These are phyloP conservation scores for Cebus imitator DNA, from an alignment of 2,113 vertebrate species.

Conservation along the genomic window DNA sequence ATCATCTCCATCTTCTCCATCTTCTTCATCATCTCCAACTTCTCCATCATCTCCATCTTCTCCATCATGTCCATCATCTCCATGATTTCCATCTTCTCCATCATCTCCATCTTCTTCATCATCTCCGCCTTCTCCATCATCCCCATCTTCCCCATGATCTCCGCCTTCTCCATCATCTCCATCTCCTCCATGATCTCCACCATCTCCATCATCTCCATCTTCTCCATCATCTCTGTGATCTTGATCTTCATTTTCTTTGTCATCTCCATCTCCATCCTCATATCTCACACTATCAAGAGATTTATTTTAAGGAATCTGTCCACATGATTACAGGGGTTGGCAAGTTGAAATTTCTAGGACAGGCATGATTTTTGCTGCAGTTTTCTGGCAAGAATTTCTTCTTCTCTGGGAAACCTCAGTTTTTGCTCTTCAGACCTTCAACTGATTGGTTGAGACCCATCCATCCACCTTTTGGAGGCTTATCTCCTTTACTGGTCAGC, in stretches of 20 bases:
- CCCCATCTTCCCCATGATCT: rapidly evolving
- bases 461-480: not conserved
- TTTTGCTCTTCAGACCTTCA: not conserved
- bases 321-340: not conserved
- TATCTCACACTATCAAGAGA: not conserved
- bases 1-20: no score
- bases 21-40: no score
- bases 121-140: not conserved
- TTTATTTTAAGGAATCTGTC: not conserved
- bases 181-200: not conserved
- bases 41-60: not conserved
- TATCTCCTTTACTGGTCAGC: not conserved
- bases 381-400: not conserved
- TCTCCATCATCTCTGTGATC: no score
- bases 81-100: not conserved
- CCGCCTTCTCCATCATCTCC: not conserved
- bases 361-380: not conserved
- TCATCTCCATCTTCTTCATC: not conserved
- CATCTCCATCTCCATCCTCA: not conserved
- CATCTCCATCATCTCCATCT: no score
- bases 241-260: no score
- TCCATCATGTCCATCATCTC: not conserved
- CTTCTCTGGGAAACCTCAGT: not conserved
- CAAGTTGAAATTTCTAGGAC: no score
- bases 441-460: not conserved